Conservation (phyloP, 2,113 vertebrate genomes). For the Haemorhous mexicanus region DNA sequence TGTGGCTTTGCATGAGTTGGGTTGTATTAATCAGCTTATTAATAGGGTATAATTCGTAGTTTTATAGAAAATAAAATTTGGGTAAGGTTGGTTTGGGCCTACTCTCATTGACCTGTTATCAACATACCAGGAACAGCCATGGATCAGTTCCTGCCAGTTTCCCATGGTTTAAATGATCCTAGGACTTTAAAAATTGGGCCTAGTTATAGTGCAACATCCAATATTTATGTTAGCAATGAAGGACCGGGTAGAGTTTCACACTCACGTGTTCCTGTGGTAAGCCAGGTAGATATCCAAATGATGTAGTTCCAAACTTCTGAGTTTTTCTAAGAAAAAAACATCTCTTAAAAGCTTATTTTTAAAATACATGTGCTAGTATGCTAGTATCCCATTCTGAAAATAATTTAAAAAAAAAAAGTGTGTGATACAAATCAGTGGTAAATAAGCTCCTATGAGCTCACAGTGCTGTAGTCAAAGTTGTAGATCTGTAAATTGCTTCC, state of each 20-base stretch:
- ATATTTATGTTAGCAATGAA: slow-evolving; percentile 52
- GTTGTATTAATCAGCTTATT: neutral
- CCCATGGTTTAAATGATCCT: neutral
- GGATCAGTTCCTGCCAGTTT: neutral
- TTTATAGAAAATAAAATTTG: neutral
- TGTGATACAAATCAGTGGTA: neutral
- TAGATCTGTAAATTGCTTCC: neutral
- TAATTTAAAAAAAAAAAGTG: too few relatives aligned
- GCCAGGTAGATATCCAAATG: neutral
- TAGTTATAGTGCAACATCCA: slow-evolving; percentile 23
- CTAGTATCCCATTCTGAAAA: neutral
- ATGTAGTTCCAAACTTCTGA: neutral
- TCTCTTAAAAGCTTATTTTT: neutral
- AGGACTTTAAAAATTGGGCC: slow-evolving; percentile 29
- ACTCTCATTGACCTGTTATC: neutral
- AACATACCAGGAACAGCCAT: neutral
- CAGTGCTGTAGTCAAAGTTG: neutral
- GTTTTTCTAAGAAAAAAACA: neutral
- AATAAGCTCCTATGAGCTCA: neutral
- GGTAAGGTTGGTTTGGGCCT: neutral
- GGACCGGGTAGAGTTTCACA: slow-evolving; percentile 39
- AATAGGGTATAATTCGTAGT: neutral
- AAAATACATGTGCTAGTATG: neutral
- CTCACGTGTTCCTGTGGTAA: neutral
- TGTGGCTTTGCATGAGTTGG: neutral